Evolutionary conservation across 2,113 vertebrate species (phyloP).

Genomic region (Dasyurus viverrinus): DNA sequence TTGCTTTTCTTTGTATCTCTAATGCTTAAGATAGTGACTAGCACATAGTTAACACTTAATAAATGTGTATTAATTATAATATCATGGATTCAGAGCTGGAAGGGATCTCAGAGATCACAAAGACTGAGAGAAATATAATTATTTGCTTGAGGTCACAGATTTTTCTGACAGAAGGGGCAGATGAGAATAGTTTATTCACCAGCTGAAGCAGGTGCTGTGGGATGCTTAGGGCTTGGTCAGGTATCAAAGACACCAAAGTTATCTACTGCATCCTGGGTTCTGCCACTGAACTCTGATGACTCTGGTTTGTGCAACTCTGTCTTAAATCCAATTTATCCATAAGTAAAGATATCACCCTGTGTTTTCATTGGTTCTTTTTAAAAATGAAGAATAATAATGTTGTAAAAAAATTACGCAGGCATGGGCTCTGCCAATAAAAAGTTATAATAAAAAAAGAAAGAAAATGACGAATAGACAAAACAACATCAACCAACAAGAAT

Average conservation of each 20-base stretch:
- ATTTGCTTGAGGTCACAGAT: not conserved
- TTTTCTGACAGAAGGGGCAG: not conserved
- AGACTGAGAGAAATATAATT: not conserved
- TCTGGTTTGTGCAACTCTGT: not conserved
- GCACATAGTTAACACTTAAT: not conserved
- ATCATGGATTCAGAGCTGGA: not conserved
- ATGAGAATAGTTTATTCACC: not conserved
- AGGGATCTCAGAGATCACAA: not conserved
- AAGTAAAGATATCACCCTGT: not conserved
- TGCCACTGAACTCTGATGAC: not conserved
- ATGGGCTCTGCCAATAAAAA: no score
- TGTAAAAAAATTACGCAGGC: no score
- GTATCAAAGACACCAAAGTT: not conserved
- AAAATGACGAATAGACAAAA: not conserved
- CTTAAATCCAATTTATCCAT: not conserved
- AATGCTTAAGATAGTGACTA: not conserved
- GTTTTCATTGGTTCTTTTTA: not conserved
- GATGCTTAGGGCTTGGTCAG: no score
- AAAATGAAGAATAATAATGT: not conserved
- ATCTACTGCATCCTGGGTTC: not conserved
- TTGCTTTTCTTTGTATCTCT: not conserved
- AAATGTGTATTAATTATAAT: not conserved
- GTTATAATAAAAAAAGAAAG: no score
- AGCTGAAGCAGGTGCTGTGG: not conserved
- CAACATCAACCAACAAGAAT: not conserved